Base-by-base conservation (phyloP, 2,113 vertebrate genomes). In the Alexandromys fortis region DNA sequence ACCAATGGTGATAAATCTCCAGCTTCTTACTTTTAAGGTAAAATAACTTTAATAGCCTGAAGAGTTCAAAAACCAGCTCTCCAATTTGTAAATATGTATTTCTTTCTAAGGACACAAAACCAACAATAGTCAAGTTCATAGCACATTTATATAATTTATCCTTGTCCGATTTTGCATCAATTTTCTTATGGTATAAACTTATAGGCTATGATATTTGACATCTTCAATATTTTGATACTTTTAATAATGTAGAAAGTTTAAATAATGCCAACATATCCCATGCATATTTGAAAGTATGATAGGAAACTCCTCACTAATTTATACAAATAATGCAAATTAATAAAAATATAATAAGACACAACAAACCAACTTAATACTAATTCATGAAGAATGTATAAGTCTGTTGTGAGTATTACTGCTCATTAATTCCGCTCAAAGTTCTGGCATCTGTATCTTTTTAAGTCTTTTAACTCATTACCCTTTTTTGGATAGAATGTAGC, bases 361-460 rank as follows among this genome's bases (percentile, higher is more conserved):
- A 33, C 35, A 47, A 72, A 42, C 81, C 85, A 35, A 22, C 28
- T 77, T 95, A 58, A 1, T 58, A 58, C 19, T 0, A 19, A 58
- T 58, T 58, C 17, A 26, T 72, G 24, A 96, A 75, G 87, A 76
- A 76, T 19, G 63, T 82, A 12, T 95, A 96, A 52, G 19, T 79
- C n/a, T 47, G 30, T 78, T 82, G 24, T 82, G 86, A 35, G 35
- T 91, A 94, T 63, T 96, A 72, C 65, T 68, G 88, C 35, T 77
- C 92, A 92, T 92, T 72, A 92, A 89, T 91, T 30, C 0, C 45
- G 7, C 72, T 94, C 38, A 47, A 52, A 89, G 33, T 11, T 81
- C 94, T 91, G 35, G 45, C 70, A 49, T 82, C 38, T 75, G 35
- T 75, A 4, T 19, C 22, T 45, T 94, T 91, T 90, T 90, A 94